Base-by-base conservation (phyloP, 2,113 vertebrate species). In the Eidolon helvum region DNA sequence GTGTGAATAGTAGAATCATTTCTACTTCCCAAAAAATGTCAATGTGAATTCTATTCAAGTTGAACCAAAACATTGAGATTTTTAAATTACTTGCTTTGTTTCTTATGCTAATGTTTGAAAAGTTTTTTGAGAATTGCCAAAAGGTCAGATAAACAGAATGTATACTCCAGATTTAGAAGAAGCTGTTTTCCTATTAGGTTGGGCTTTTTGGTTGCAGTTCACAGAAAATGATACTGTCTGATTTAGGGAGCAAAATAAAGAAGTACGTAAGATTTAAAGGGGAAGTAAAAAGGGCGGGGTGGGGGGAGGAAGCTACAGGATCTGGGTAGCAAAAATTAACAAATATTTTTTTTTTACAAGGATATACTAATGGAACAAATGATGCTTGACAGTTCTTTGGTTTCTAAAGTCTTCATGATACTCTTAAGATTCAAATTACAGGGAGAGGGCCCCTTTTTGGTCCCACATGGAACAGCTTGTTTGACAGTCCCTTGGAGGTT, bases 71-170 rank as follows among this genome's bases (percentile, higher is more conserved):
- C 75, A 35, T n/a, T 69, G 22, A 68, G 43, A 63, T 38, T 89
- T 95, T 83, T 59, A 77, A 82, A 82, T 78, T 5, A 1, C 35
- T 90, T 87, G 57, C 28, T 83, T 94, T 95, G 26, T 87, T 82
- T 80, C 68, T 86, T 66, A 79, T 2, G 1, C 21, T 83, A 80
- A 26, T 53, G 33, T 79, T 57, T 77, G 33, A 90, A 87, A 71
- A 87, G 77, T 84, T 90, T 91, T 84, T 92, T 95, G 80, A 95
- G 38, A 79, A 84, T 82, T 65, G 10, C 38, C 77, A 45, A 88
- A 87, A 65, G 79, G 45, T 90, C 80, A 90, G 87, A 45, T 48
- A 93, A 78, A 74, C 50, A 77, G 38, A 87, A 68, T 69, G 45
- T 40, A 4, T 48, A 33, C 21, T 68, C 33, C 19, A 55, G 43